A percentile compares a stretch with the other conserved stretches of the same genome.
phyloP scores from a whole-genome alignment of 92 coral and sea anemone genomes.

The Epizoanthus rinbou region DNA sequence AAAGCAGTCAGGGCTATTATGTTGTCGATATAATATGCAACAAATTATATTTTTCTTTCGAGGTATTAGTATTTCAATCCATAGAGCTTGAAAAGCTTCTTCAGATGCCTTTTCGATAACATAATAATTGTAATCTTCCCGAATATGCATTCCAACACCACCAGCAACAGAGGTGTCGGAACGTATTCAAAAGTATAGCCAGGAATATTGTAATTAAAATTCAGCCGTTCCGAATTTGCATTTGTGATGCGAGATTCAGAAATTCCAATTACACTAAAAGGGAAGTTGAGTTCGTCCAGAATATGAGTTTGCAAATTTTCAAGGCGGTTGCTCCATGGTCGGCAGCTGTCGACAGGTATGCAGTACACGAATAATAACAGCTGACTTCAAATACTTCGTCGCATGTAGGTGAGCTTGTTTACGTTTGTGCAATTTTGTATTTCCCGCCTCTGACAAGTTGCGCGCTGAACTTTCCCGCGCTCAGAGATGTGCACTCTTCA shows the following conservation, averaged over 20 bases:
- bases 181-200: constrained; percentile 33
- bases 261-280: neutral
- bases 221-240: neutral
- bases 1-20: constrained; percentile 2
- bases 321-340: too few species aligned
- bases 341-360: too few species aligned
- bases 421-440: too few species aligned
- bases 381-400: too few species aligned
- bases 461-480: too few species aligned
- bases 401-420: too few species aligned
- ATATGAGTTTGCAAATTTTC: constrained; percentile 6
- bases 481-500: too few species aligned
- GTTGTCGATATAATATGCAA: constrained; percentile 15
- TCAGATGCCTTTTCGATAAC: neutral
- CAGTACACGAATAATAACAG: too few species aligned
- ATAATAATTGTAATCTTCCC: constrained; percentile 1
- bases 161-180: constrained; percentile 31
- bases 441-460: too few species aligned
- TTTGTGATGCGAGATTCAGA: neutral
- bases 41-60: constrained; percentile 21
- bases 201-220: constrained; percentile 13
- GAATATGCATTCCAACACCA: constrained; percentile 26
- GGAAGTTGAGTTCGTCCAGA: neutral
- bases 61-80: neutral
- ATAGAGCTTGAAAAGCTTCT: too few species aligned